Evolutionary conservation across 2,113 vertebrate species (phyloP).

Genomic region (Brachyhypopomus occidentalis): DNA sequence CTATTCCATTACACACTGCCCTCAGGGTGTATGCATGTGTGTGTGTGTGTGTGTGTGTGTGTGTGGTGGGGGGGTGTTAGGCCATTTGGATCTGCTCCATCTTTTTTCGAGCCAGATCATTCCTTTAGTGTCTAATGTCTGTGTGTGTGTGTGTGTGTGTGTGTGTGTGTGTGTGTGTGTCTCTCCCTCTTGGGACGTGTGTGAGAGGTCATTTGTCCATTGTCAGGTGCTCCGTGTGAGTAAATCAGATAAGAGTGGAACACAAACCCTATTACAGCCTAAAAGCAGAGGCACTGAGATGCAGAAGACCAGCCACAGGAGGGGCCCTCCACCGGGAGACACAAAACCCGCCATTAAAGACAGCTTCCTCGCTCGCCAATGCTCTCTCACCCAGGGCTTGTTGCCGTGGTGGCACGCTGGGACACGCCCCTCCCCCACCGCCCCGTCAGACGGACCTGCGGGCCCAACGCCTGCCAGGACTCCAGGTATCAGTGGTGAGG

Average conservation of each 20-base stretch:
- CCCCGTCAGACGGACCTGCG: too few relatives aligned
- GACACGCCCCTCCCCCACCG: too few relatives aligned
- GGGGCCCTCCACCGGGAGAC: slow-evolving; percentile 33
- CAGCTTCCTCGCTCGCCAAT: background rate
- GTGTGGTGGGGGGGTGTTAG: too few relatives aligned
- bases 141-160: slow-evolving; percentile 1
- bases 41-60: background rate
- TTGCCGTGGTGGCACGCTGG: too few relatives aligned
- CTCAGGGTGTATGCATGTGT: slow-evolving; percentile 12
- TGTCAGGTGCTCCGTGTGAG: slow-evolving; percentile 38
- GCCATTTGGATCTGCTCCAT: background rate
- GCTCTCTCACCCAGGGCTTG: background rate
- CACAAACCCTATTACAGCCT: slow-evolving; percentile 55
- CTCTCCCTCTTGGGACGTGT: slow-evolving; percentile 34
- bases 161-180: background rate
- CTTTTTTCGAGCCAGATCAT: slow-evolving; percentile 26
- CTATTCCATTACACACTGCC: slow-evolving; percentile 44
- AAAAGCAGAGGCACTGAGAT: slow-evolving; percentile 50
- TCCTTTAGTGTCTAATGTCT: slow-evolving; percentile 32
- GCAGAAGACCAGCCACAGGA: slow-evolving; percentile 46
- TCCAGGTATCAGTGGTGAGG: too few relatives aligned
- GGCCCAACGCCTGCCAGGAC: too few relatives aligned
- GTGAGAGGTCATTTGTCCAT: slow-evolving; percentile 49
- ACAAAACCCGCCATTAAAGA: slow-evolving; percentile 46
- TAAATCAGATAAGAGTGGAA: slow-evolving; percentile 56